Conservation (phyloP, 1,140 invertebrate genomes). For the Zeugodacus cucurbitae region DNA sequence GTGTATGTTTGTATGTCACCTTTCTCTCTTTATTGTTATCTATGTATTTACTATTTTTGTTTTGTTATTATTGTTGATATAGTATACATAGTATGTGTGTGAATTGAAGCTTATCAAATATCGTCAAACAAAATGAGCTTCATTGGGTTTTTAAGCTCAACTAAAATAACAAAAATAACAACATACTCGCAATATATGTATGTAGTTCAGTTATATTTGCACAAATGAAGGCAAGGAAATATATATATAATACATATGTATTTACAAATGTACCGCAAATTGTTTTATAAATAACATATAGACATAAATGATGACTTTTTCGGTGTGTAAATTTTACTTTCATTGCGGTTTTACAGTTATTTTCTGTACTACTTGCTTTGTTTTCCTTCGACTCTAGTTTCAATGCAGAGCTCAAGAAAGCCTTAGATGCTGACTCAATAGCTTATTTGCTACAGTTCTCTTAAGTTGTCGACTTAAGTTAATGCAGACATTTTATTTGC, state of each 20-base stretch:
- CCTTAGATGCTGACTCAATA: not conserved
- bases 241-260: too few species aligned
- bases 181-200: not conserved
- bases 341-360: not conserved
- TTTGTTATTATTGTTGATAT: not conserved
- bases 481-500: too few species aligned
- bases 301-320: not conserved
- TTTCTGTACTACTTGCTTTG: too few species aligned
- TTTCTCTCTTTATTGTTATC: too few species aligned
- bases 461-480: too few species aligned
- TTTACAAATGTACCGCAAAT: not conserved
- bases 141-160: not conserved
- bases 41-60: not conserved
- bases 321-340: not conserved
- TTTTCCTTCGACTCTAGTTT: not conserved
- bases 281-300: not conserved
- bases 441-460: too few species aligned
- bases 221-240: not conserved
- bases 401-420: not conserved
- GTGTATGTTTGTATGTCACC: not conserved
- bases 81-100: not conserved
- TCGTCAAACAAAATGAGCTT: not conserved
- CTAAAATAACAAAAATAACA: not conserved
- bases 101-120: not conserved
- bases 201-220: not conserved